A percentile compares a stretch with the other conserved stretches of the same genome.
Evolutionary conservation across 1,140 invertebrate genomes (phyloP).

Genomic region (Drosophila sp.): DNA sequence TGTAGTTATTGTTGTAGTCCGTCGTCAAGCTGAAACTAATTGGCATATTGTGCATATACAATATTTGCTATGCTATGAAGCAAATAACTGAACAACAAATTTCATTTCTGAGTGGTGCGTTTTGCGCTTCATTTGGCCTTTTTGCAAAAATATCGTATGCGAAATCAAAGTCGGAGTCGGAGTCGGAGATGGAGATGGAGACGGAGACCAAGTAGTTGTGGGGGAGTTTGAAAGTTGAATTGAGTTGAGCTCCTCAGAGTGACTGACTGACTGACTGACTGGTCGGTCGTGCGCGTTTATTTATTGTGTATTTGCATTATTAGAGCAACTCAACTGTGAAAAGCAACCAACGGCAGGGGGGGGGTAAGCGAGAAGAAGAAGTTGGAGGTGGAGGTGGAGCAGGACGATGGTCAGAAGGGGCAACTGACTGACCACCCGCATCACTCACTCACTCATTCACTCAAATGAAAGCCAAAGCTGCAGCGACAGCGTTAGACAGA

Average conservation of each 20-base stretch:
- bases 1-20: background rate
- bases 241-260: slow-evolving; percentile 26
- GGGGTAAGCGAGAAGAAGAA: too few relatives aligned
- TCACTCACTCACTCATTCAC: slow-evolving; percentile 4
- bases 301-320: slow-evolving; percentile 79
- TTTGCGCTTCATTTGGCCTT: slow-evolving; percentile 36
- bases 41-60: slow-evolving; percentile 40
- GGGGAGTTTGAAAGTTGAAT: slow-evolving; percentile 11
- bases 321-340: slow-evolving; percentile 65
- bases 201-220: background rate
- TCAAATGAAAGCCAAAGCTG: background rate
- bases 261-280: slow-evolving; percentile 10
- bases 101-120: slow-evolving; percentile 26
- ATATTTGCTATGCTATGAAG: slow-evolving; percentile 10
- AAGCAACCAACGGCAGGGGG: slow-evolving; percentile 31
- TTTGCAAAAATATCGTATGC: slow-evolving; percentile 2
- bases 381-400: background rate
- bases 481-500: background rate
- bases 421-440: background rate
- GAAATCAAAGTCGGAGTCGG: background rate
- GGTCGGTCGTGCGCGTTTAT: slow-evolving; percentile 53
- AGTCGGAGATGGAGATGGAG: background rate
- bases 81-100: slow-evolving; percentile 22
- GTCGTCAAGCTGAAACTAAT: slow-evolving; percentile 59
- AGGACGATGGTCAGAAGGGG: background rate